Evolutionary conservation across 2,888 invertebrate genomes (phyloP).

Genomic region (Heliconius hortense): DNA sequence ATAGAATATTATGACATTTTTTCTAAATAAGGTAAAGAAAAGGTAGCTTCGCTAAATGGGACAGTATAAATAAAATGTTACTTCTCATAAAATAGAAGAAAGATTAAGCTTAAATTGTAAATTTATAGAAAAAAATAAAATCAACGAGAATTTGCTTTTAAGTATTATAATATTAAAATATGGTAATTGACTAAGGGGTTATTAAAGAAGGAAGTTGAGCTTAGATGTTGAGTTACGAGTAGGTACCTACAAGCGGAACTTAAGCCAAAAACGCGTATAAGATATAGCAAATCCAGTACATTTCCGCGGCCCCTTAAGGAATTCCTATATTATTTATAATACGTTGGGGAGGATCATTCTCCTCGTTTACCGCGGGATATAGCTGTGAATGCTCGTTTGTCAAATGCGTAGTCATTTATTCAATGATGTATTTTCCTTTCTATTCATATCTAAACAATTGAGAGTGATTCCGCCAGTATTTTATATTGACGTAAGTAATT

Average conservation of each 20-base stretch:
- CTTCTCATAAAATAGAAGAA: neutral
- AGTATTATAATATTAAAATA: neutral
- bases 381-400: constrained; percentile 79
- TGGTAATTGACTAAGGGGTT: neutral
- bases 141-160: neutral
- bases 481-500: constrained; percentile 30
- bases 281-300: constrained; percentile 68
- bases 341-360: constrained; percentile 78
- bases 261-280: constrained; percentile 51
- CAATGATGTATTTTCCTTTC: constrained; percentile 66
- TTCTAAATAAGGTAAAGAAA: neutral
- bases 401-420: constrained; percentile 80
- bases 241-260: neutral
- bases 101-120: neutral
- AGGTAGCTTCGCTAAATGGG: neutral
- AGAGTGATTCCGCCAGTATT: constrained; percentile 44
- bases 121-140: neutral
- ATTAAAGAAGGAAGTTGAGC: constrained; percentile 9
- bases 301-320: constrained; percentile 68
- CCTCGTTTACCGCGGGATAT: constrained; percentile 75
- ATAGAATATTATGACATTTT: constrained; percentile 17
- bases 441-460: constrained; percentile 51
- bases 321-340: constrained; percentile 77
- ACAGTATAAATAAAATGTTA: neutral
- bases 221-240: neutral